Evolutionary conservation across 2,113 vertebrate genomes (phyloP).

Genomic region (Sphaerodactylus townsendi): DNA sequence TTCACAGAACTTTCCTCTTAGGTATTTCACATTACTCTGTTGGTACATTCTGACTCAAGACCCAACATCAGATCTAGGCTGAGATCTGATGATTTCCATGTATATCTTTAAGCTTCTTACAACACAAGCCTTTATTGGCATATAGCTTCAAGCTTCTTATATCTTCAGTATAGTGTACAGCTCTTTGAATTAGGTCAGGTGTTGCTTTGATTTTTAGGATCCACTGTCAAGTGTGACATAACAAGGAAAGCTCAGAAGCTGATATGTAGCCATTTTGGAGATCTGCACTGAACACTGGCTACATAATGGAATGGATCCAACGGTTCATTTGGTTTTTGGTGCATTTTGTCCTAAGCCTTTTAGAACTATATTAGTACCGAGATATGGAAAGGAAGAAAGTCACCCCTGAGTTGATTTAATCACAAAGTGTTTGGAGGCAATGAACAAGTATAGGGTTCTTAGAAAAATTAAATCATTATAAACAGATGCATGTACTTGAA

Average conservation of each 20-base stretch:
- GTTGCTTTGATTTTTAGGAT: neutral
- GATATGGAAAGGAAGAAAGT: neutral
- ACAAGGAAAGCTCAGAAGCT: neutral
- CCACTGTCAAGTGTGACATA: neutral
- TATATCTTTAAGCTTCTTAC: neutral
- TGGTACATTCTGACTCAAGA: neutral
- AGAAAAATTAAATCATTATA: neutral
- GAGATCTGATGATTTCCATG: neutral
- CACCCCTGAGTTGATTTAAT: neutral
- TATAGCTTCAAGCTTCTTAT: too few relatives aligned
- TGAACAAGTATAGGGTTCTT: neutral
- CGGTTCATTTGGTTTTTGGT: neutral
- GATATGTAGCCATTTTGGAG: neutral
- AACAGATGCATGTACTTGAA: neutral
- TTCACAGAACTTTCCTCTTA: neutral
- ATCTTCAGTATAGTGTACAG: neutral
- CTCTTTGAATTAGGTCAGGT: neutral
- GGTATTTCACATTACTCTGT: neutral
- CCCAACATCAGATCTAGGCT: neutral
- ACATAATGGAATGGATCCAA: neutral
- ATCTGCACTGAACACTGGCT: neutral
- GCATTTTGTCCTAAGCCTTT: neutral
- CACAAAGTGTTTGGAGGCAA: neutral
- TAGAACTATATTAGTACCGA: neutral
- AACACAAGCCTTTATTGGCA: too few relatives aligned